phyloP scores from a whole-genome alignment of 2,113 vertebrate species.

The Trematocara stigmaticum region DNA sequence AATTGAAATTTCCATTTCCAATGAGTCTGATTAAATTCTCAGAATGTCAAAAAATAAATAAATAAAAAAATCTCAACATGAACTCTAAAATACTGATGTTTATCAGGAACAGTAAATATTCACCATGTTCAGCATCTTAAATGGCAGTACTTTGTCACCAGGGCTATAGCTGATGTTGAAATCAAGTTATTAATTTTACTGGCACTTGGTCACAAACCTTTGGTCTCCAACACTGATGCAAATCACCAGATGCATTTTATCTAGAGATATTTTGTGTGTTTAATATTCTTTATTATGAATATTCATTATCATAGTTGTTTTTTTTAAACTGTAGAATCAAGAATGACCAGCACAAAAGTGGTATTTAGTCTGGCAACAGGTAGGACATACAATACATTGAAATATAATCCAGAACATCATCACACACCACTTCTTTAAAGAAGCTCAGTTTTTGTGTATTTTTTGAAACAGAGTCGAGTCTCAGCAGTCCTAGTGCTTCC shows the following conservation, averaged over 20 bases:
- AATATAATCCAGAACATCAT: neutral
- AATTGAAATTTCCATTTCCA: neutral
- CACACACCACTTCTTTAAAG: neutral
- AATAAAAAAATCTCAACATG: neutral
- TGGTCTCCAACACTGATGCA: neutral
- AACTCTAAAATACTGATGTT: neutral
- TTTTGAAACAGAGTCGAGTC: neutral
- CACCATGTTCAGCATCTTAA: neutral
- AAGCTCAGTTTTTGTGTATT: neutral
- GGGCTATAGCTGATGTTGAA: neutral
- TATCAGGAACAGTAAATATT: neutral
- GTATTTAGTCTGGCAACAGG: neutral
- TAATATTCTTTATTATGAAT: rapidly evolving
- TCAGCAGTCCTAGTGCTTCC: neutral
- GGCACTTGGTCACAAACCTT: neutral
- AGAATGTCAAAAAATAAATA: neutral
- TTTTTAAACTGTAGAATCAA: neutral
- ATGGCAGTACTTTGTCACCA: neutral
- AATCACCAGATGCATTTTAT: neutral
- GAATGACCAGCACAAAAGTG: neutral
- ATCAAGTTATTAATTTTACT: neutral
- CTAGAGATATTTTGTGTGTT: neutral
- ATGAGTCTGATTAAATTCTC: neutral
- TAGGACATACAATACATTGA: rapidly evolving
- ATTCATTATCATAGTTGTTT: neutral